Evolutionary conservation across 2,888 invertebrate species (phyloP).

Genomic region (Drosophila affinis): DNA sequence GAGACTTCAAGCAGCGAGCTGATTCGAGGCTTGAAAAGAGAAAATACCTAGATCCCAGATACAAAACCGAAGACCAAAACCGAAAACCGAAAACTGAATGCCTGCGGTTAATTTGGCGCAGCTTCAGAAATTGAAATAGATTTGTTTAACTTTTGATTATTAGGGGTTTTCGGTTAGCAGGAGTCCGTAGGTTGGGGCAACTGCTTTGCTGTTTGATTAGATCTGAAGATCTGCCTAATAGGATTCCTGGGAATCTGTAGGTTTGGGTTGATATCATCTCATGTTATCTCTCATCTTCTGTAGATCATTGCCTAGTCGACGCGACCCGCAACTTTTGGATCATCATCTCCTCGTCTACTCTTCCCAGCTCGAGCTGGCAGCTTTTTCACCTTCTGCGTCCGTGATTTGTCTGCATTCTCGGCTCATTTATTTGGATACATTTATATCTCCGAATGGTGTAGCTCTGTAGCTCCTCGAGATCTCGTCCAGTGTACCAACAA

Average conservation of each 20-base stretch:
- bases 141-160: constrained; percentile 61
- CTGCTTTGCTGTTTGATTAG: background rate
- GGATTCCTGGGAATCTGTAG: background rate
- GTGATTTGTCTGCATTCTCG: constrained; percentile 68
- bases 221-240: background rate
- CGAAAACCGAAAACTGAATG: constrained; percentile 58
- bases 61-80: constrained; percentile 22
- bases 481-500: constrained; percentile 50
- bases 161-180: constrained; percentile 1
- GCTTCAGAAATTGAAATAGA: constrained; percentile 68
- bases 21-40: constrained; percentile 51
- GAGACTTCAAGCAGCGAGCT: constrained; percentile 38
- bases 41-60: constrained; percentile 27
- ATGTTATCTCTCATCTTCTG: background rate
- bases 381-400: constrained; percentile 57
- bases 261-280: background rate
- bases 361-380: constrained; percentile 34
- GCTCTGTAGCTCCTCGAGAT: background rate
- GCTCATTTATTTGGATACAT: constrained; percentile 60
- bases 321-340: background rate
- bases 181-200: background rate
- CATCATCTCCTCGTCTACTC: background rate
- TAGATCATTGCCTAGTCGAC: constrained; percentile 38
- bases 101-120: constrained; percentile 78
- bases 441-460: background rate